A percentile compares a stretch with the other conserved stretches of the same genome.
Evolutionary conservation across 2,113 vertebrate genomes (phyloP).

Genomic region (Tonatia bakeri): DNA sequence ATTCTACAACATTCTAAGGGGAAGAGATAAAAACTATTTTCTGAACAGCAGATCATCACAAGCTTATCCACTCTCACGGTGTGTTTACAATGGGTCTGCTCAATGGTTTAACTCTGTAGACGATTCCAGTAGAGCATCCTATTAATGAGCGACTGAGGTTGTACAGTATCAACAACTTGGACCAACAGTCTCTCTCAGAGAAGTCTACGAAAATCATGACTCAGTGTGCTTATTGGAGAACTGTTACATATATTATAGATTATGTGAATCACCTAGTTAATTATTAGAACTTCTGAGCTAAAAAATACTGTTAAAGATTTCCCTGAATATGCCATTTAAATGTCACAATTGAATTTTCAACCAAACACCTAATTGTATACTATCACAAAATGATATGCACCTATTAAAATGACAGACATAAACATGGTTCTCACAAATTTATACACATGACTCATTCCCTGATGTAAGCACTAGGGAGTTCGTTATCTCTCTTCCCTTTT

Average conservation of each 20-base stretch:
- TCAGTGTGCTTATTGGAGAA: neutral
- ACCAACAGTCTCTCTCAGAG: neutral
- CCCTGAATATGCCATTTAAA: neutral
- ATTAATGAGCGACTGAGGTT: neutral
- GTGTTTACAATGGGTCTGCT: neutral
- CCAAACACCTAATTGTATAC: neutral
- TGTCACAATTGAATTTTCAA: neutral
- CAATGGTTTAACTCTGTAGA: neutral
- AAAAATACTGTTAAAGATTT: neutral
- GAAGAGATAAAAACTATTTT: neutral
- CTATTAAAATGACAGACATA: neutral
- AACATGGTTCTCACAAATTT: neutral
- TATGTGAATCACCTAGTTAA: neutral
- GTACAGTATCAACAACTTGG: neutral
- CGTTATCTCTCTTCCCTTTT: neutral
- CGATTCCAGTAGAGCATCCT: neutral
- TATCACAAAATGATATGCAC: neutral
- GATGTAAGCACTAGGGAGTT: neutral
- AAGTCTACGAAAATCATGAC: neutral
- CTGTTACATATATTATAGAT: neutral
- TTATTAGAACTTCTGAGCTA: neutral
- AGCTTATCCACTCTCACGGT: neutral
- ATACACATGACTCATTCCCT: neutral
- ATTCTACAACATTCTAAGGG: neutral
- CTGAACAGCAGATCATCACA: neutral